Conservation (phyloP, 1,140 invertebrate species). For the Octopus bimaculoides region DNA sequence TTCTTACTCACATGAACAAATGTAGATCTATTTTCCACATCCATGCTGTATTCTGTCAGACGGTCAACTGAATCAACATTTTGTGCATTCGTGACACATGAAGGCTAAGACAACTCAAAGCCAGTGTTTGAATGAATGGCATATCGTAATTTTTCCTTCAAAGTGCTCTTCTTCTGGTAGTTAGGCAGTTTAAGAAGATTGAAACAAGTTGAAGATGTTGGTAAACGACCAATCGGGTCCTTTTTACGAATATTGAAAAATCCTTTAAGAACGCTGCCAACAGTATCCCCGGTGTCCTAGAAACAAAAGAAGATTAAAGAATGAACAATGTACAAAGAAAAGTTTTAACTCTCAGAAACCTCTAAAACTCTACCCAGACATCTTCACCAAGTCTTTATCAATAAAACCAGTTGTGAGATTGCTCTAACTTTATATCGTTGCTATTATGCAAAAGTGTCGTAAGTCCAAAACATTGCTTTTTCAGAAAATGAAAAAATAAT, state of each 20-base stretch:
- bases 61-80: neutral
- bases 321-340: neutral
- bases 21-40: neutral
- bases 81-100: neutral
- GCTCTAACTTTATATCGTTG: too few relatives aligned
- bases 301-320: conserved; percentile 16
- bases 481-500: too few relatives aligned
- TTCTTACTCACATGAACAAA: neutral
- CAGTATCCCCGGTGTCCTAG: conserved; percentile 89
- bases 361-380: too few relatives aligned
- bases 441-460: too few relatives aligned
- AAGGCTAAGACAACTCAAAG: conserved; percentile 78
- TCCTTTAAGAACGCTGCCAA: conserved; percentile 93
- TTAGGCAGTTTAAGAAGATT: conserved; percentile 98
- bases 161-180: conserved; percentile 93
- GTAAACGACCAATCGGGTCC: conserved; percentile 91
- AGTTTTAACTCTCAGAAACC: too few relatives aligned
- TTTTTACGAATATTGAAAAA: conserved; percentile 95
- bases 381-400: too few relatives aligned
- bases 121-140: conserved; percentile 97
- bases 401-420: too few relatives aligned
- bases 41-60: neutral
- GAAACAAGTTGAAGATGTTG: conserved; percentile 98
- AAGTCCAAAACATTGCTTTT: too few relatives aligned
- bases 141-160: conserved; percentile 94